Evolutionary conservation across 53 echinoderm and acorn worm species (phyloP).

Genomic region (Echinarachnius parma): DNA sequence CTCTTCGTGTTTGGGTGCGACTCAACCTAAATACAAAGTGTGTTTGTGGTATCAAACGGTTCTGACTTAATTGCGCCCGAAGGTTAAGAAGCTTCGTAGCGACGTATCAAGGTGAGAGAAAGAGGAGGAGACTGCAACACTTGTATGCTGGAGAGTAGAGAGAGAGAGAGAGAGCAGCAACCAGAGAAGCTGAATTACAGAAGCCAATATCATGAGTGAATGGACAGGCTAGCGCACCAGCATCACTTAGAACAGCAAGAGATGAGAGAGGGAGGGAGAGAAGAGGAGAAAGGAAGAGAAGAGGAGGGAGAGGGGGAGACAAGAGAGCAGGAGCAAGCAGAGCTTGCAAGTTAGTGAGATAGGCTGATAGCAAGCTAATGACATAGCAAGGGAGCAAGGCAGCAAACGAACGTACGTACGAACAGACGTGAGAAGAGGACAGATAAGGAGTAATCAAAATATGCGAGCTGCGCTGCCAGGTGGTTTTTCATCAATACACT

Average conservation of each 20-base stretch:
- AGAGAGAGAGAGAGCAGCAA: constrained; percentile 7
- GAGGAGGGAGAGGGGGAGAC: not conserved
- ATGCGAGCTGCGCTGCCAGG: too few species aligned
- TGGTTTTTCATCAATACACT: constrained; percentile 22
- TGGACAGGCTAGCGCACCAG: constrained; percentile 19
- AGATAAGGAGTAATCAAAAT: not conserved
- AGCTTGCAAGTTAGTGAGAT: not conserved
- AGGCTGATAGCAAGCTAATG: not conserved
- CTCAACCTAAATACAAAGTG: too few species aligned
- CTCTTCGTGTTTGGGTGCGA: too few species aligned
- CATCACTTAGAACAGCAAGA: constrained; percentile 34
- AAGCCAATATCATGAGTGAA: constrained; percentile 23
- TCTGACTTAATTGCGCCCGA: constrained; percentile 26
- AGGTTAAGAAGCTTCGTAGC: too few species aligned
- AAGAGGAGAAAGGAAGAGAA: constrained; percentile 1
- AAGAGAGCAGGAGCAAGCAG: not conserved
- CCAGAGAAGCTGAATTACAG: constrained; percentile 19
- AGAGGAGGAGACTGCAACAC: constrained; percentile 7
- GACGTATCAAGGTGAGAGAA: too few species aligned
- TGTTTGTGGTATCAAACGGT: too few species aligned
- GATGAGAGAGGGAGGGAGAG: constrained; percentile 4
- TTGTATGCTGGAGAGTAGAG: constrained; percentile 17
- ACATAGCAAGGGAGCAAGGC: not conserved
- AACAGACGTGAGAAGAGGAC: not conserved
- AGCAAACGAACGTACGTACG: not conserved